Conservation (phyloP, 1,140 invertebrate species). For the Cephus cinctus region DNA sequence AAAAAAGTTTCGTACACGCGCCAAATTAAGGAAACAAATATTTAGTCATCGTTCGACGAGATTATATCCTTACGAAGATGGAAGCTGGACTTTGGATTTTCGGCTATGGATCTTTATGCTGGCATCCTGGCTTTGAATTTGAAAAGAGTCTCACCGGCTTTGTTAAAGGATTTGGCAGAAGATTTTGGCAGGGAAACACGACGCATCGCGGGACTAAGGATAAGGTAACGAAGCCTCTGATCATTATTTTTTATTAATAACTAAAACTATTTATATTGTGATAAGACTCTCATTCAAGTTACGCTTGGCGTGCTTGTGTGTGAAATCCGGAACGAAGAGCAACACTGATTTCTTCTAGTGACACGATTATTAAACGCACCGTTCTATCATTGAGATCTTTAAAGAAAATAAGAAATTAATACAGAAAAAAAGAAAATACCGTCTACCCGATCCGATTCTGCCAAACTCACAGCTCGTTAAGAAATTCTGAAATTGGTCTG, state of each 20-base stretch:
- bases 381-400: neutral
- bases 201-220: constrained; percentile 75
- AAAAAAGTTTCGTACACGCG: no score
- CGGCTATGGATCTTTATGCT: constrained; percentile 84
- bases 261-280: neutral
- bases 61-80: constrained; percentile 5
- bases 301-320: no score
- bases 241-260: neutral
- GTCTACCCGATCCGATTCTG: no score
- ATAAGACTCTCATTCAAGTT: neutral
- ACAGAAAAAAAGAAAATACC: no score
- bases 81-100: constrained; percentile 69
- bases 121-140: constrained; percentile 83
- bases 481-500: no score
- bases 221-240: constrained; percentile 62
- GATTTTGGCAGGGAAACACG: constrained; percentile 86
- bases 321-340: neutral
- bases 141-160: constrained; percentile 69
- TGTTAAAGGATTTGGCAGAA: constrained; percentile 71
- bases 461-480: no score
- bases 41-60: no score
- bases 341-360: neutral
- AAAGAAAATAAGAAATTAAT: no score
- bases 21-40: no score
- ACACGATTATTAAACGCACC: neutral